Conservation (phyloP, 2,797 vertebrate genomes). For the Thalassophryne amazonica region DNA sequence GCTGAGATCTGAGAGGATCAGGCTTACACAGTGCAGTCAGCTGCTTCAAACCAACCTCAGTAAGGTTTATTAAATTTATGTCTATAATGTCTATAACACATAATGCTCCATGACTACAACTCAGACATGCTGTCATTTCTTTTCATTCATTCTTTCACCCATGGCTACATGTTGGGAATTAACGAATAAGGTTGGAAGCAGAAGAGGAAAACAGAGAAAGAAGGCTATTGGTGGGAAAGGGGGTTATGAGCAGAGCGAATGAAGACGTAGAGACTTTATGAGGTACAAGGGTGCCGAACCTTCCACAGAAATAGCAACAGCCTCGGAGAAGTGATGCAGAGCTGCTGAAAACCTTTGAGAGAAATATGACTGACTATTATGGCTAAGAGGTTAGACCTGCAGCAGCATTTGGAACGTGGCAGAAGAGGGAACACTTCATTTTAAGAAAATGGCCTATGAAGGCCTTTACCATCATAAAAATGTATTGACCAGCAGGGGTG, state of each 20-base stretch:
- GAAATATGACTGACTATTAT: conserved; percentile 45
- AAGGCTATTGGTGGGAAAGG: too few relatives aligned
- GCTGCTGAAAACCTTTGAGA: conserved; percentile 28
- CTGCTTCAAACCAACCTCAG: too few relatives aligned
- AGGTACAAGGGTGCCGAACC: conserved; percentile 11
- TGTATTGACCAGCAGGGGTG: conserved; percentile 19
- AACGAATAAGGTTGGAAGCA: conserved; percentile 39
- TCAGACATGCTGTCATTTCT: conserved; percentile 27
- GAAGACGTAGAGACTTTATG: conserved; percentile 28
- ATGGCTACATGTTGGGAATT: conserved; percentile 55
- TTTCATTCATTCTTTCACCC: conserved; percentile 5
- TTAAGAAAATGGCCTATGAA: conserved; percentile 10
- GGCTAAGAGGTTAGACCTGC: conserved; percentile 25
- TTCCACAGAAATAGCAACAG: conserved; percentile 39
- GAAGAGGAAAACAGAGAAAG: neutral
- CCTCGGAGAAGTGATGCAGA: conserved; percentile 27
- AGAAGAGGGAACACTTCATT: conserved; percentile 27
- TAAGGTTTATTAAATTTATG: too few relatives aligned
- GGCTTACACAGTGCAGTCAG: too few relatives aligned
- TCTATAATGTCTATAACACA: too few relatives aligned
- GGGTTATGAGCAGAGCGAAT: conserved; percentile 18
- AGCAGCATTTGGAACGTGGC: conserved; percentile 3
- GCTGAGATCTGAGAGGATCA: too few relatives aligned
- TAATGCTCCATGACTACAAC: too few relatives aligned
- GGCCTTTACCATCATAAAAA: conserved; percentile 29